Conservation (phyloP, 1,140 invertebrate species). For the Anastrepha ludens region DNA sequence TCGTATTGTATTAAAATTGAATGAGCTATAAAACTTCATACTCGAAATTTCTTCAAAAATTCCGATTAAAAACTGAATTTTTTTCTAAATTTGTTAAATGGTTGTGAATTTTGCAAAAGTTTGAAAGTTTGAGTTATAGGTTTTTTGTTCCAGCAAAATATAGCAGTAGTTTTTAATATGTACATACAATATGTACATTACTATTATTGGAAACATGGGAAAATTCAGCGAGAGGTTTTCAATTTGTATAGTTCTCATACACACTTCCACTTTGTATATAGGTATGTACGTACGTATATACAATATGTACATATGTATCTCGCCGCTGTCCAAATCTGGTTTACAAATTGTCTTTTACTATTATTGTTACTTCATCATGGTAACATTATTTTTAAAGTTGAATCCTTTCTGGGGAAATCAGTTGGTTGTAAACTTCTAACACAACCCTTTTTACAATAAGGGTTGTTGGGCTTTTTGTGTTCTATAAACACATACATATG, state of each 20-base stretch:
- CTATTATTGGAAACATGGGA: constrained; percentile 32
- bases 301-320: neutral
- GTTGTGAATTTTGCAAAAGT: too few relatives aligned
- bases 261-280: neutral
- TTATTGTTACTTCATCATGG: neutral
- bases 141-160: too few relatives aligned
- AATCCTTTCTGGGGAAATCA: neutral
- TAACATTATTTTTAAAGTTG: neutral
- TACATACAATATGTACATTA: too few relatives aligned
- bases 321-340: neutral
- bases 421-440: constrained; percentile 1
- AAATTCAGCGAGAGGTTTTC: constrained; percentile 29
- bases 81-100: too few relatives aligned
- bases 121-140: too few relatives aligned
- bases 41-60: too few relatives aligned
- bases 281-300: too few relatives aligned
- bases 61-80: too few relatives aligned
- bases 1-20: too few relatives aligned
- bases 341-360: constrained; percentile 45
- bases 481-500: neutral
- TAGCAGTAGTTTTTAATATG: too few relatives aligned
- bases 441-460: constrained; percentile 8
- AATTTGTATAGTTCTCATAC: constrained; percentile 3
- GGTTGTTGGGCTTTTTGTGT: constrained; percentile 3
- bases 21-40: too few relatives aligned